Evolutionary conservation across 2,113 vertebrate species (phyloP).

Genomic region (Fregata magnificens): DNA sequence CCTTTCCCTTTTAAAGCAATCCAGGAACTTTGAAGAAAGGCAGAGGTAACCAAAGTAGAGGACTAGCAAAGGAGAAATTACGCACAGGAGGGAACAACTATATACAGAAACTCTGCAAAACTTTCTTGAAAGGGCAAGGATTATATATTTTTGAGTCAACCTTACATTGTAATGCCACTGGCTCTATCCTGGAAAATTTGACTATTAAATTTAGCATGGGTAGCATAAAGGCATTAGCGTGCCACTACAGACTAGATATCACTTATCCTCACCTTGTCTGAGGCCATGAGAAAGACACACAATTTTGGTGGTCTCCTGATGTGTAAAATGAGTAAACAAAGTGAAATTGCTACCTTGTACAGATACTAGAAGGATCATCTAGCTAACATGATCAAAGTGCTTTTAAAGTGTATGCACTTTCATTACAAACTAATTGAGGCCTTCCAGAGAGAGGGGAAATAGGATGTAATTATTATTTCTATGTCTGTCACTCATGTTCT

Average conservation of each 20-base stretch:
- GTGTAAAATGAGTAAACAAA: not conserved
- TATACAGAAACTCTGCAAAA: not conserved
- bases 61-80: not conserved
- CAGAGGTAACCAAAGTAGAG: not conserved
- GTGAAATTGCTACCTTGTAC: not conserved
- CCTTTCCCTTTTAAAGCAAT: not conserved
- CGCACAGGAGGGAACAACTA: not conserved
- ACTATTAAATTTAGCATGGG: not conserved
- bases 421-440: not conserved
- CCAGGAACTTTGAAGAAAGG: not conserved
- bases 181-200: not conserved
- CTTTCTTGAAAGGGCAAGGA: not conserved
- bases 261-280: not conserved
- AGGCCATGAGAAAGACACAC: not conserved
- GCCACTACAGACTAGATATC: not conserved
- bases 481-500: constrained; percentile 16
- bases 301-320: not conserved
- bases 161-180: not conserved
- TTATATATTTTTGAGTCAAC: not conserved
- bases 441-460: not conserved
- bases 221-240: not conserved
- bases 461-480: constrained; percentile 6
- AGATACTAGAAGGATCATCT: not conserved
- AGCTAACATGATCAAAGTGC: not conserved
- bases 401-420: not conserved